Evolutionary conservation across 2,888 invertebrate species (phyloP).

Genomic region (Chloromyia formosa): DNA sequence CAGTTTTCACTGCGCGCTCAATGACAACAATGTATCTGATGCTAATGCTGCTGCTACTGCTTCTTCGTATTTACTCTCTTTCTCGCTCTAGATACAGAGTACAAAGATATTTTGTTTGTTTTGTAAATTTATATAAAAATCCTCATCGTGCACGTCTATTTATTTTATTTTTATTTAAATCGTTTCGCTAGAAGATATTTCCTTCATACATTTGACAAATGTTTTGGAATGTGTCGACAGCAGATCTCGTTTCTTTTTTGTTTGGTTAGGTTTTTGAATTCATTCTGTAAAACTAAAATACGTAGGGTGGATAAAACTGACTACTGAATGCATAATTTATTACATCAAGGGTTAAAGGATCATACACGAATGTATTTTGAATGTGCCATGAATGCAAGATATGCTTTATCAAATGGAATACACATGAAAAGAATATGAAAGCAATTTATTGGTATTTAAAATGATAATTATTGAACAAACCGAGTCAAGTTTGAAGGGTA

Average conservation of each 20-base stretch:
- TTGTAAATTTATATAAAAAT: slow-evolving; percentile 41
- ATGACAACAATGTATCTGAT: slow-evolving; percentile 6
- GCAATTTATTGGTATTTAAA: too few species aligned
- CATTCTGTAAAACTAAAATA: background rate
- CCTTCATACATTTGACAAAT: slow-evolving; percentile 50
- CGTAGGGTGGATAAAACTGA: slow-evolving; percentile 3
- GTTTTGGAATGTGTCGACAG: slow-evolving; percentile 50
- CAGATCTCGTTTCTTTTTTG: slow-evolving; percentile 46
- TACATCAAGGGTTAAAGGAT: slow-evolving; percentile 38
- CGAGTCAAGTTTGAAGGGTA: too few species aligned
- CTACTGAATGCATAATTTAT: slow-evolving; percentile 41
- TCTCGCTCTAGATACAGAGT: too few species aligned
- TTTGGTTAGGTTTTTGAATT: slow-evolving; percentile 3
- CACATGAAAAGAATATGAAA: too few species aligned
- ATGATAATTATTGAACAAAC: too few species aligned
- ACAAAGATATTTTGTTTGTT: slow-evolving; percentile 34
- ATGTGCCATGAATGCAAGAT: background rate
- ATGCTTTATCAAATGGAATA: too few species aligned
- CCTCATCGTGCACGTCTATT: slow-evolving; percentile 26
- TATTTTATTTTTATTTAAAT: slow-evolving; percentile 44
- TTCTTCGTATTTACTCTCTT: background rate
- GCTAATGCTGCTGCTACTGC: slow-evolving; percentile 18
- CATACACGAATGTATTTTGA: slow-evolving; percentile 7
- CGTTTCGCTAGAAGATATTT: slow-evolving; percentile 35
- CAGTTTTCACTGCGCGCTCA: slow-evolving; percentile 19